phyloP scores from a whole-genome alignment of 2,113 vertebrate species.

The Vombatus ursinus region DNA sequence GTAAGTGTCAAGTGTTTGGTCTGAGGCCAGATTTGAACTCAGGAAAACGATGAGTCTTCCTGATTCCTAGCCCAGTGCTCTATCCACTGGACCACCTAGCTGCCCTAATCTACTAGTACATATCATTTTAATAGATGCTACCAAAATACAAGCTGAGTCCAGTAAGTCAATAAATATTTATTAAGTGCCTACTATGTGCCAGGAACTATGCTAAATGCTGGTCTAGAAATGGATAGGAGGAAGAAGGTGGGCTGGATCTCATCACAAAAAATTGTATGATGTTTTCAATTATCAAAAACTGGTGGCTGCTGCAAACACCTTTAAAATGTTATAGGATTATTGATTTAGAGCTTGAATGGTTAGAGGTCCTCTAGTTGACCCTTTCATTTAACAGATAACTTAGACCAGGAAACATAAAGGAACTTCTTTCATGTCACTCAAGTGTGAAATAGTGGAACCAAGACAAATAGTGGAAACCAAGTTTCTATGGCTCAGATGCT shows the following conservation, averaged over 20 bases:
- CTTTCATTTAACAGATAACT: neutral
- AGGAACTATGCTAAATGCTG: neutral
- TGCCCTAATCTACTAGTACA: neutral
- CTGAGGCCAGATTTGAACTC: too few species aligned
- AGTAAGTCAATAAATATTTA: neutral
- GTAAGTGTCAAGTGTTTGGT: too few species aligned
- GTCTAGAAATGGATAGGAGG: neutral
- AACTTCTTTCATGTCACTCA: neutral
- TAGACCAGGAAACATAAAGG: neutral
- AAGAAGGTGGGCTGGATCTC: neutral
- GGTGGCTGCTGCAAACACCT: neutral
- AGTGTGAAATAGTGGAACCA: neutral
- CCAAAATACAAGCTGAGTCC: neutral
- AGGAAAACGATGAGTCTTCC: too few species aligned
- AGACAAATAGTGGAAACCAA: neutral
- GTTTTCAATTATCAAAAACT: neutral
- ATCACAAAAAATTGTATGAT: neutral
- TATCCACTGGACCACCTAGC: too few species aligned
- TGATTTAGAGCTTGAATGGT: neutral
- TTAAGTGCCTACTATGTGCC: neutral
- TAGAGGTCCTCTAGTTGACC: neutral
- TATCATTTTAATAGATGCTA: neutral
- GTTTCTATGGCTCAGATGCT: neutral
- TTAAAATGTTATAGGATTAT: neutral
- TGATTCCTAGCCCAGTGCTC: too few species aligned